phyloP scores from a whole-genome alignment of 1,140 invertebrate species.

The Proctacanthus coquilletti region DNA sequence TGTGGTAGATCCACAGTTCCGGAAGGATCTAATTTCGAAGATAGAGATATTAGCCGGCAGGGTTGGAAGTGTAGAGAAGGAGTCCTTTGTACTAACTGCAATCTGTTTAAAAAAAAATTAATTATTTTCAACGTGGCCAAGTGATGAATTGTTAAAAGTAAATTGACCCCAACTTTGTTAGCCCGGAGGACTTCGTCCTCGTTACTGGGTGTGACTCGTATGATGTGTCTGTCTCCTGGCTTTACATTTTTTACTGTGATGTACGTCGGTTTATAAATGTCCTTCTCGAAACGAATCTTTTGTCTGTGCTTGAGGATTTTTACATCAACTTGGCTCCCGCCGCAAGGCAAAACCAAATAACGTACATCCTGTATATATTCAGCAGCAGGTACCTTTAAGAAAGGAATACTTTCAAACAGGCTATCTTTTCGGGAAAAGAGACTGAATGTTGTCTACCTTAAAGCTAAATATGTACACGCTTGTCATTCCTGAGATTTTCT shows the following conservation, averaged over 20 bases:
- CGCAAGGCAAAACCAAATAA: constrained; percentile 21
- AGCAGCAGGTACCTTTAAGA: no score
- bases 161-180: constrained; percentile 22
- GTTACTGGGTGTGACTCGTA: constrained; percentile 24
- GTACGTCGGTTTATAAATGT: constrained; percentile 23
- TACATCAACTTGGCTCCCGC: constrained; percentile 22
- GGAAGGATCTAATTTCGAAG: constrained; percentile 17
- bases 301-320: constrained; percentile 14
- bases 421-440: no score
- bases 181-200: constrained; percentile 23
- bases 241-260: constrained; percentile 13
- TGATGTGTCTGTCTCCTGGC: constrained; percentile 17
- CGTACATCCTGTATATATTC: no score
- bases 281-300: constrained; percentile 10
- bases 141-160: not conserved
- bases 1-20: constrained; percentile 15
- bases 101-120: constrained; percentile 9
- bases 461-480: constrained; percentile 24
- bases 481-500: constrained; percentile 20
- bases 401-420: no score
- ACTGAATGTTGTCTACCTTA: no score
- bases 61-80: constrained; percentile 19
- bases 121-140: not conserved
- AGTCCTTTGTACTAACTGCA: constrained; percentile 16
- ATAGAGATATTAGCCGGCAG: constrained; percentile 22